A percentile compares a stretch with the other conserved stretches of the same genome.
Evolutionary conservation across 2,797 vertebrate genomes (phyloP).

Genomic region (Mormyrus proboscirostris): DNA sequence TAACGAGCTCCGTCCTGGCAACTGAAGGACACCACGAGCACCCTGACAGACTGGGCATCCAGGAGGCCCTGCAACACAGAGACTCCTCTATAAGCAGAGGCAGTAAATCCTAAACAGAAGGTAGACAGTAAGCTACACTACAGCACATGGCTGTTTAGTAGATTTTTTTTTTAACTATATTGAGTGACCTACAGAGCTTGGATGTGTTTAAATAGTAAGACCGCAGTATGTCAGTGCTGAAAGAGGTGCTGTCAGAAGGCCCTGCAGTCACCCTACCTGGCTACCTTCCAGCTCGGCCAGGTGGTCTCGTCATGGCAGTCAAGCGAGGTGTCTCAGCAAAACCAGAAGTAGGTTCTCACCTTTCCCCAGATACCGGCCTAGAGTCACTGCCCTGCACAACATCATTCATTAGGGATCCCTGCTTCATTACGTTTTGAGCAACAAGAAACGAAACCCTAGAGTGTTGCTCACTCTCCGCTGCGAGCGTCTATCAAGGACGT

Average conservation of each 20-base stretch:
- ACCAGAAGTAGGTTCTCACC: constrained; percentile 60
- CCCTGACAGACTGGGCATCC: constrained; percentile 52
- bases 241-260: not conserved
- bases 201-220: not conserved
- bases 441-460: not conserved
- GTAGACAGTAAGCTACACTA: not conserved
- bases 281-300: constrained; percentile 53
- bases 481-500: constrained; percentile 41
- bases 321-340: constrained; percentile 58
- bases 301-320: constrained; percentile 66
- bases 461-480: constrained; percentile 43
- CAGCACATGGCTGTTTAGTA: not conserved
- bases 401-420: not conserved
- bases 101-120: not conserved
- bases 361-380: constrained; percentile 48
- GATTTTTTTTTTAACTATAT: not conserved
- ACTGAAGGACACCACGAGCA: constrained; percentile 57
- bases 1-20: constrained; percentile 49
- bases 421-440: not conserved
- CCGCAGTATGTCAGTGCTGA: no score
- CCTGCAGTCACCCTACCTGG: constrained; percentile 41
- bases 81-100: not conserved
- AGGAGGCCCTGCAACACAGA: constrained; percentile 41
- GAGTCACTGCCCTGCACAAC: constrained; percentile 45
- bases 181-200: not conserved